A percentile compares a stretch with the other conserved stretches of the same genome.
phyloP scores from a whole-genome alignment of 2,797 vertebrate genomes.

The Coccyzus lansbergi region DNA sequence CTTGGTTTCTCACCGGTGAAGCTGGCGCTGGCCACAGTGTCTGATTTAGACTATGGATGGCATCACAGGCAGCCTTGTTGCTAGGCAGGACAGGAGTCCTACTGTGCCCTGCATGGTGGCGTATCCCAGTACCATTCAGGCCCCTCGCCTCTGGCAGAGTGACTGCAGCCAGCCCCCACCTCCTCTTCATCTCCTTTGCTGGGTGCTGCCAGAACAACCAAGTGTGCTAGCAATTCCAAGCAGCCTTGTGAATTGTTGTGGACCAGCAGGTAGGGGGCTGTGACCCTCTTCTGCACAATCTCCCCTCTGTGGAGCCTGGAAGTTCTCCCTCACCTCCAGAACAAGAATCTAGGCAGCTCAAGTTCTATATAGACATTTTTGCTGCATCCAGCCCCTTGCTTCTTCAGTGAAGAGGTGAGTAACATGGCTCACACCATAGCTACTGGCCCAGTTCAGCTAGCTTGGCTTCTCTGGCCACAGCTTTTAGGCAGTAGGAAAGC shows the following conservation, averaged over 20 bases:
- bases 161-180: background rate
- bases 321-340: background rate
- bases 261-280: background rate
- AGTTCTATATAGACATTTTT: background rate
- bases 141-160: background rate
- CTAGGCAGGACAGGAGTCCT: background rate
- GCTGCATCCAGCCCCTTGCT: background rate
- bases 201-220: background rate
- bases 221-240: fast-evolving
- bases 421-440: background rate
- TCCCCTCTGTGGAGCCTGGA: background rate
- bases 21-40: background rate
- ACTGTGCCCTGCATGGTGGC: background rate
- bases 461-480: background rate
- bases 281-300: background rate
- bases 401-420: background rate
- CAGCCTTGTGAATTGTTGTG: fast-evolving
- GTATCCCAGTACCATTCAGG: fast-evolving
- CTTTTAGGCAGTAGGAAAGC: background rate
- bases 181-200: background rate
- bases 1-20: constrained; percentile 2
- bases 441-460: background rate
- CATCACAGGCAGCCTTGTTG: background rate
- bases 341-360: background rate
- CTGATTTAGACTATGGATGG: background rate